Percentiles rank a stretch among this genome's conserved stretches.
Conservation (phyloP, 2,888 invertebrate species). For the Automeris io region DNA sequence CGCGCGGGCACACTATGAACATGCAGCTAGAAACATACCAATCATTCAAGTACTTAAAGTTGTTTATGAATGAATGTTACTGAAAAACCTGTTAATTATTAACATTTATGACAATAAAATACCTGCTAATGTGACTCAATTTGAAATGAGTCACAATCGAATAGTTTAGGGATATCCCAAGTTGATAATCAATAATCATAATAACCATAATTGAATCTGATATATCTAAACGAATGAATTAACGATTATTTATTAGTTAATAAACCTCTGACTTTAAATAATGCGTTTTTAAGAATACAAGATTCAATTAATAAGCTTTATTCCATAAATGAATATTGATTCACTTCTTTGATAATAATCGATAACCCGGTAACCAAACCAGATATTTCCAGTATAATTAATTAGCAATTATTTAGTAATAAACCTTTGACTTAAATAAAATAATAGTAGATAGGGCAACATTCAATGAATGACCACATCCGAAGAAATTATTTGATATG, state of each 20-base stretch:
- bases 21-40: slow-evolving; percentile 13
- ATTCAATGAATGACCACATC: too few relatives aligned
- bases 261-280: background rate
- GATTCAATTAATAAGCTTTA: background rate
- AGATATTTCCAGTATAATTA: too few relatives aligned
- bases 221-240: background rate
- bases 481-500: too few relatives aligned
- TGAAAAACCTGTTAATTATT: background rate
- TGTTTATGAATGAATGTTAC: background rate
- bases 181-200: background rate
- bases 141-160: slow-evolving; percentile 1
- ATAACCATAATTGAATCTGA: background rate
- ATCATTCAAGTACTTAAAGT: background rate
- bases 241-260: background rate
- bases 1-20: slow-evolving; percentile 61
- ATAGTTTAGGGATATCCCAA: slow-evolving; percentile 2
- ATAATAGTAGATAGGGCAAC: too few relatives aligned
- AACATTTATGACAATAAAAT: background rate
- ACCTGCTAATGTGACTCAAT: background rate
- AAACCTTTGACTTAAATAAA: too few relatives aligned
- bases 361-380: background rate
- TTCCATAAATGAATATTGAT: background rate
- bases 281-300: background rate
- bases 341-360: background rate
- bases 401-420: too few relatives aligned